Conservation (phyloP, 1,140 invertebrate species). For the Diploscapter pachys region DNA sequence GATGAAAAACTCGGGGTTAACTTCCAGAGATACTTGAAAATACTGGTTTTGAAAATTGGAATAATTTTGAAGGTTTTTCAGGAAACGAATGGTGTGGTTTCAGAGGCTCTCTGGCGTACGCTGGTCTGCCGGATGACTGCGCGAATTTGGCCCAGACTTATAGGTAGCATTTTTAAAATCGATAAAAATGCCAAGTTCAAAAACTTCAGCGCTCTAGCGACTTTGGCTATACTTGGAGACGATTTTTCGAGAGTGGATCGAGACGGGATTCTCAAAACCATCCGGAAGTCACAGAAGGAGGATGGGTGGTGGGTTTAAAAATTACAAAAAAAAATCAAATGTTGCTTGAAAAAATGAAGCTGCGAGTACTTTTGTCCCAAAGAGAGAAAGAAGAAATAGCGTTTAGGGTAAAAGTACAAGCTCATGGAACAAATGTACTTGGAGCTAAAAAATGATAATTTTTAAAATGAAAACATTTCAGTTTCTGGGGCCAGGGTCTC, state of each 20-base stretch:
- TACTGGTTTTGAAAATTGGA: too few relatives aligned
- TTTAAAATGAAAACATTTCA: slow-evolving; percentile 32
- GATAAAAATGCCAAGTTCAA: background rate
- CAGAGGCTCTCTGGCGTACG: slow-evolving; percentile 43
- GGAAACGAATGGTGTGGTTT: slow-evolving; percentile 36
- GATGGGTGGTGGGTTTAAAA: slow-evolving; percentile 65
- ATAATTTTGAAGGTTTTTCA: background rate
- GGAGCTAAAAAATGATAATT: background rate
- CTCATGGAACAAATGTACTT: too few relatives aligned
- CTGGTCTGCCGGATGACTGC: slow-evolving; percentile 33
- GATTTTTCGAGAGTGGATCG: slow-evolving; percentile 79
- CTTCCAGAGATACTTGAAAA: too few relatives aligned
- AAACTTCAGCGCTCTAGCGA: slow-evolving; percentile 72
- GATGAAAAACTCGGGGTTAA: too few relatives aligned
- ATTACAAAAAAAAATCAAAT: background rate
- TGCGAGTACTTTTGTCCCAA: too few relatives aligned
- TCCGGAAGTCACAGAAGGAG: slow-evolving; percentile 65
- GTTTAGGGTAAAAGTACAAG: too few relatives aligned
- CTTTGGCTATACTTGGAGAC: slow-evolving; percentile 83
- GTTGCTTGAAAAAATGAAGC: too few relatives aligned
- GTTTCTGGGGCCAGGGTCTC: slow-evolving; percentile 43
- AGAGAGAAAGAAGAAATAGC: too few relatives aligned
- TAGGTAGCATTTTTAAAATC: slow-evolving; percentile 13
- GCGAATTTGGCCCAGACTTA: slow-evolving; percentile 75
- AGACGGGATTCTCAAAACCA: slow-evolving; percentile 73